Evolutionary conservation across 2,888 invertebrate genomes (phyloP).

Genomic region (Glaucopsyche alexis): DNA sequence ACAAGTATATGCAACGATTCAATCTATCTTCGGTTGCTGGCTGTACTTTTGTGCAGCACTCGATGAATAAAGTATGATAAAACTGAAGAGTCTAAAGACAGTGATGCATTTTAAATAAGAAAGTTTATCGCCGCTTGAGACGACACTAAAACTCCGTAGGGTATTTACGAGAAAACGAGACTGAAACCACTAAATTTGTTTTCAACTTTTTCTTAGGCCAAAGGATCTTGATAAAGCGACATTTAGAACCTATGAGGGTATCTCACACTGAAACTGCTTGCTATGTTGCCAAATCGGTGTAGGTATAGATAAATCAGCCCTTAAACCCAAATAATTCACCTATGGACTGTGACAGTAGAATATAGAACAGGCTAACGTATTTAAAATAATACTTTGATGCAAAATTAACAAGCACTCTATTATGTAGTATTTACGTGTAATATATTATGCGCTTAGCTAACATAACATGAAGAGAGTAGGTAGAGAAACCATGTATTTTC

Average conservation of each 20-base stretch:
- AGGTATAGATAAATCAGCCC: too few relatives aligned
- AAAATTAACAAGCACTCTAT: too few relatives aligned
- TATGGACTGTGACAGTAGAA: too few relatives aligned
- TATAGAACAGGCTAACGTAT: too few relatives aligned
- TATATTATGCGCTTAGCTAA: too few relatives aligned
- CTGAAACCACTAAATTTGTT: not conserved
- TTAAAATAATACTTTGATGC: too few relatives aligned
- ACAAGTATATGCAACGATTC: not conserved
- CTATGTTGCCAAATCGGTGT: too few relatives aligned
- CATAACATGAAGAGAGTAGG: too few relatives aligned
- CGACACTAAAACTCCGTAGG: not conserved
- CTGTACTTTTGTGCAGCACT: not conserved
- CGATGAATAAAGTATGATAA: conserved; percentile 13
- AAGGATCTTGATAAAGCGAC: not conserved
- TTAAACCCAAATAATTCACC: too few relatives aligned
- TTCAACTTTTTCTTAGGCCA: not conserved
- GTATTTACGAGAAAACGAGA: not conserved
- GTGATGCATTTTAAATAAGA: not conserved
- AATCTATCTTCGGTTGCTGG: not conserved
- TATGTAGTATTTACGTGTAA: too few relatives aligned
- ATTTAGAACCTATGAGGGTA: not conserved
- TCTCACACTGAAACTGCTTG: too few relatives aligned
- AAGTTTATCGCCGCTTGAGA: not conserved
- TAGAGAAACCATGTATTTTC: too few relatives aligned
- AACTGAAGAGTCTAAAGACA: not conserved